These are phyloP conservation scores for Chionoecetes opilio DNA, from an alignment of 1,140 invertebrate genomes.

Conservation along the genomic window DNA sequence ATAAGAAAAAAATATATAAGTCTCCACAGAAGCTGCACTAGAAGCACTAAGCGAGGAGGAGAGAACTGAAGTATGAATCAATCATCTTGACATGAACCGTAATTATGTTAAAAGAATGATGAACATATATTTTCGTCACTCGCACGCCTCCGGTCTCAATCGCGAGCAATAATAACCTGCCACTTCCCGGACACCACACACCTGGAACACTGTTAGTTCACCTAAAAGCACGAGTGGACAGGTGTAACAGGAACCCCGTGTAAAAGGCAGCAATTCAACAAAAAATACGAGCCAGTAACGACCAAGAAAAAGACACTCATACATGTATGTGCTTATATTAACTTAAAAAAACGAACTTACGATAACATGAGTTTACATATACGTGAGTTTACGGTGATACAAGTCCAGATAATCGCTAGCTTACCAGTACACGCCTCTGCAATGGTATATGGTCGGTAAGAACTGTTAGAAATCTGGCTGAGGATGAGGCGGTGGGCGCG, in stretches of 20 bases:
- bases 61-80: neutral
- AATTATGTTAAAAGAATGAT: slow-evolving; percentile 33
- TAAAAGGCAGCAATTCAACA: neutral
- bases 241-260: neutral
- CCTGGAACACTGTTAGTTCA: neutral
- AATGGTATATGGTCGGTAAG: neutral
- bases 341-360: no score
- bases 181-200: neutral
- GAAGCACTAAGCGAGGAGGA: neutral
- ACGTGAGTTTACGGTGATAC: neutral
- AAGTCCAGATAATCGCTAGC: neutral
- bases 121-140: neutral
- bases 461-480: neutral
- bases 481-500: neutral
- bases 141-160: neutral
- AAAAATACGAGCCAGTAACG: neutral
- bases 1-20: neutral
- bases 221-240: neutral
- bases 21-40: neutral
- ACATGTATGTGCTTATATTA: no score
- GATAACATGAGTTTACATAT: no score
- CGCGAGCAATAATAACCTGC: neutral
- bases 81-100: neutral
- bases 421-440: neutral
- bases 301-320: neutral